Conservation (phyloP, 2,113 vertebrate genomes). For the Phylloscopus whistleri region DNA sequence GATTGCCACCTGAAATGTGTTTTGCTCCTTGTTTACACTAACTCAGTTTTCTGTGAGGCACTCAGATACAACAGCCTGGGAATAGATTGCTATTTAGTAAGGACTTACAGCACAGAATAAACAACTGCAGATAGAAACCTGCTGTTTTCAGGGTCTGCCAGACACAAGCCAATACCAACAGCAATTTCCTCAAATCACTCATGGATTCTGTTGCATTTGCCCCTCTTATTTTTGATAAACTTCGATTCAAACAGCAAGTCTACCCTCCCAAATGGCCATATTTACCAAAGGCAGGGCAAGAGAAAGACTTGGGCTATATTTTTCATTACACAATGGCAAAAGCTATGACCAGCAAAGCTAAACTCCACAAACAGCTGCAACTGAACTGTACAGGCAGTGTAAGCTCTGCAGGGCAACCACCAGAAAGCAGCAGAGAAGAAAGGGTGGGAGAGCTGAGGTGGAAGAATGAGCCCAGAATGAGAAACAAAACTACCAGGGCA, state of each 20-base stretch:
- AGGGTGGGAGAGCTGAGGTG: neutral
- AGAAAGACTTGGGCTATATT: neutral
- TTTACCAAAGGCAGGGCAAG: neutral
- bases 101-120: neutral
- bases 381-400: neutral
- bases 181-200: neutral
- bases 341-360: neutral
- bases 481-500: neutral
- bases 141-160: neutral
- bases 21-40: neutral
- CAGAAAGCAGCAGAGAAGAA: neutral
- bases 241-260: neutral
- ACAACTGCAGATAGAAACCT: neutral
- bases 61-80: neutral
- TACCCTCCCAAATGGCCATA: neutral
- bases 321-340: neutral
- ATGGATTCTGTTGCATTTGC: neutral
- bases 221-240: neutral
- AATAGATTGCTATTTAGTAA: neutral
- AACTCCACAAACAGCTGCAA: neutral
- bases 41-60: neutral
- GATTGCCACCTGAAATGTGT: neutral
- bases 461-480: neutral
- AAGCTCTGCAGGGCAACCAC: neutral
- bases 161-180: neutral